These are phyloP conservation scores for Rallus crepitans DNA, from an alignment of 2,797 vertebrate species.

Conservation along the genomic window DNA sequence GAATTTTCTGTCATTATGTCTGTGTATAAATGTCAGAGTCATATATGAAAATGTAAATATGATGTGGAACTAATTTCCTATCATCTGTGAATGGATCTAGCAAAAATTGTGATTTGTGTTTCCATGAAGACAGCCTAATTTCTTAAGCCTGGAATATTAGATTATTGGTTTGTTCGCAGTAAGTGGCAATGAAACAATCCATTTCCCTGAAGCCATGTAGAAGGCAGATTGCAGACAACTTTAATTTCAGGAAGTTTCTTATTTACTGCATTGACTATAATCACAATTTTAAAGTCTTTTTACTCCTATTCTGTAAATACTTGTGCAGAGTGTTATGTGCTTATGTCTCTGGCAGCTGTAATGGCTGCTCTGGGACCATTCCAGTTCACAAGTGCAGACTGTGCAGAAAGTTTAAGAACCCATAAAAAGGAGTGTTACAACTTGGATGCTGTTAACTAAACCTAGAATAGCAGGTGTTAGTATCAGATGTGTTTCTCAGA, in stretches of 20 bases:
- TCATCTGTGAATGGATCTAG: constrained; percentile 23
- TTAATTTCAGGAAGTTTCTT: neutral
- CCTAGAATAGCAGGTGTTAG: neutral
- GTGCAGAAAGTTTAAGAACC: constrained; percentile 7
- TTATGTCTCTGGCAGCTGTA: neutral
- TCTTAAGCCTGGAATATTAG: neutral
- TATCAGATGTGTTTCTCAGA: neutral
- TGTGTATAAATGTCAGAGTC: constrained; percentile 17
- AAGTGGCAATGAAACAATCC: neutral
- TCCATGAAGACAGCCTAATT: neutral
- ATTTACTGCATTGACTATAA: neutral
- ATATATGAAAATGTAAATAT: constrained; percentile 44
- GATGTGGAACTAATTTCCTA: constrained; percentile 23
- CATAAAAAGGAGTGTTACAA: neutral
- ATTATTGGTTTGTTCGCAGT: neutral
- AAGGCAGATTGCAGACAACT: neutral
- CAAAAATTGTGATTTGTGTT: constrained; percentile 3
- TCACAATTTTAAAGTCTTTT: neutral
- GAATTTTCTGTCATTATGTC: constrained; percentile 45
- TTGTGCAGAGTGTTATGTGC: neutral
- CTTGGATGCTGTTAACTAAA: neutral
- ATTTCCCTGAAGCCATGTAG: neutral
- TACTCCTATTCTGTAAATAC: neutral
- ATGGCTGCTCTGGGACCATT: constrained; percentile 11
- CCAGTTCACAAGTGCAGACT: neutral